Percentiles rank a stretch among this genome's conserved stretches.
Conservation (phyloP, 2,113 vertebrate genomes). For the Echinops telfairi region DNA sequence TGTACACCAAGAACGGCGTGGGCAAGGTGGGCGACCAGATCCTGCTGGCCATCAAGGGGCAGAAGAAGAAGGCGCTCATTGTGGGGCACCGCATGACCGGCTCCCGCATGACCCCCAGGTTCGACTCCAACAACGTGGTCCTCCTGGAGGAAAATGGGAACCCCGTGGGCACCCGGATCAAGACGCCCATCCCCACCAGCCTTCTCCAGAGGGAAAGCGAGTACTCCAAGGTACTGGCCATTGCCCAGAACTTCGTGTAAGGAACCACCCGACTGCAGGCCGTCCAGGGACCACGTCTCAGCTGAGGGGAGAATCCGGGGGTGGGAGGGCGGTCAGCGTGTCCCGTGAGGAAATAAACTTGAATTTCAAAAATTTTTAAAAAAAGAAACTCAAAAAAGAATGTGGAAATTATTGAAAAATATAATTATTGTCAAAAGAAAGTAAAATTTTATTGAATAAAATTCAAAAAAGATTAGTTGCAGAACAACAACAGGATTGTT, state of each 20-base stretch:
- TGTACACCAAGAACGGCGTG: slow-evolving; percentile 96
- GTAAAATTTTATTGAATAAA: no score
- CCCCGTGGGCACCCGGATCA: slow-evolving; percentile 96
- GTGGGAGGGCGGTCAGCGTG: background rate
- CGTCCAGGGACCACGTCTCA: background rate
- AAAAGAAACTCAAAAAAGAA: no score
- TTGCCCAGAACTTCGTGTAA: slow-evolving; percentile 94
- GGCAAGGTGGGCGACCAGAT: slow-evolving; percentile 97
- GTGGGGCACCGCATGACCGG: slow-evolving; percentile 98
- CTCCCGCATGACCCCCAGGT: slow-evolving; percentile 92
- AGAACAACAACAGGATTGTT: no score
- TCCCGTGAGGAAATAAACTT: slow-evolving; percentile 70
- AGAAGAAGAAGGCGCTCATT: slow-evolving; percentile 97
- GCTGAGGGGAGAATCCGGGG: background rate
- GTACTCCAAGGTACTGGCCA: slow-evolving; percentile 96
- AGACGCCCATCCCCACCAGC: slow-evolving; percentile 91
- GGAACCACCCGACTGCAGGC: accelerated
- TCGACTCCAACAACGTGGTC: slow-evolving; percentile 99
- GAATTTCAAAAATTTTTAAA: no score
- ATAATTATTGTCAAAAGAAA: no score
- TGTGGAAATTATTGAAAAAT: no score
- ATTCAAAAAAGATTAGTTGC: no score
- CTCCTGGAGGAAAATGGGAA: slow-evolving; percentile 98
- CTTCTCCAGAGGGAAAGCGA: slow-evolving; percentile 91
- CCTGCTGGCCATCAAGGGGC: slow-evolving; percentile 96